Evolutionary conservation across 2,888 invertebrate species (phyloP).

Genomic region (Glaucopsyche alexis): DNA sequence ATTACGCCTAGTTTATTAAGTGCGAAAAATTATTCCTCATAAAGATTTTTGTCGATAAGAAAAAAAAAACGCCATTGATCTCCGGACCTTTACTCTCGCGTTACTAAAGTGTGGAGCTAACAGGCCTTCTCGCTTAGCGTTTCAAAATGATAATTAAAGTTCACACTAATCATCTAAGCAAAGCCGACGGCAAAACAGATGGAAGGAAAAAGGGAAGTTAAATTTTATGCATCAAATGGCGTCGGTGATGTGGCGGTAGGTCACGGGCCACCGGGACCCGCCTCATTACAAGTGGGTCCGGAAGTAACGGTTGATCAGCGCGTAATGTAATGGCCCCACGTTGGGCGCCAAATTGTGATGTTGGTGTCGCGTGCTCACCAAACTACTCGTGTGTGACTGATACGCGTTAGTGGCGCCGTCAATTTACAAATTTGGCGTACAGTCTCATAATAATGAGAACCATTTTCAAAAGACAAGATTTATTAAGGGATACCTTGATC

Average conservation of each 20-base stretch:
- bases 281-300: conserved; percentile 8
- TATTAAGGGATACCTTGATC: background rate
- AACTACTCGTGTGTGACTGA: conserved; percentile 8
- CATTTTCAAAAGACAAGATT: background rate
- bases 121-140: too few relatives aligned
- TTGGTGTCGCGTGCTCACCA: conserved; percentile 18
- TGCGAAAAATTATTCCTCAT: background rate
- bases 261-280: background rate
- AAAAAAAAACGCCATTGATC: too few relatives aligned
- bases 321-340: background rate
- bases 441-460: background rate
- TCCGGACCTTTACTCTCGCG: too few relatives aligned
- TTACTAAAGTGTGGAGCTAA: too few relatives aligned
- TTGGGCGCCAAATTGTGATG: background rate
- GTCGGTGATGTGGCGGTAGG: background rate
- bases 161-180: background rate
- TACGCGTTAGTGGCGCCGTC: conserved; percentile 6
- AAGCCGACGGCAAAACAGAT: background rate
- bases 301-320: conserved; percentile 27
- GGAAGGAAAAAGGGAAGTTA: background rate
- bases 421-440: background rate
- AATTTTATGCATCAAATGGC: background rate
- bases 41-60: too few relatives aligned
- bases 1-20: background rate
- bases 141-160: too few relatives aligned